Evolutionary conservation across 2,888 invertebrate genomes (phyloP), one percentile per base, ranked within the genome.

Genomic region (Zygaena filipendulae): DNA sequence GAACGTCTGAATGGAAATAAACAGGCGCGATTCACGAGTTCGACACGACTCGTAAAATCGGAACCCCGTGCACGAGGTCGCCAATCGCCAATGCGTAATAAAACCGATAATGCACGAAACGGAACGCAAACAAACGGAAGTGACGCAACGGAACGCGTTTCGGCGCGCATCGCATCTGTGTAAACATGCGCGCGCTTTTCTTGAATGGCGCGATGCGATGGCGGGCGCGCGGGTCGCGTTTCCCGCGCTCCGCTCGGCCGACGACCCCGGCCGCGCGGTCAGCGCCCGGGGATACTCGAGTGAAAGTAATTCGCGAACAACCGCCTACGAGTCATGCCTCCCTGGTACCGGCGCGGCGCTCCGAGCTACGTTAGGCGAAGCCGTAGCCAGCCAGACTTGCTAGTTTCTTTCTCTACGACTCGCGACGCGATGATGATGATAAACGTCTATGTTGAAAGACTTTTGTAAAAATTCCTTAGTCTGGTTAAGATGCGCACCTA

Each of bases 281-380:
- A 71, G 59, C 74, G 57, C 52, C 56, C 74, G 72, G 64, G 72
- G 72, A 72, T 68, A 72, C 64, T 59, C 59, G 61, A 79, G 79
- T 77, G 79, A 79, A 79, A 79, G 79, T 79, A 75, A 75, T 77
- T 77, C 72, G 75, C 75, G 67, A 71, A 43, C 66, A 55, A 62
- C 64, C 64, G 68, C 71, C 57, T 53, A 68, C 72, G 53, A 59
- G 55, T 57, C 59, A 61, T 64, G 69, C 69, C 60, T 49, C 59
- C 68, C 62, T 63, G 62, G 68, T 64, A 61, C 62, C 53, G n/a
- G 49, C 47, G 41, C 39, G 43, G 31, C 43, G 43, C 29, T 18
- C 22, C 23, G 11, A 24, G 19, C 24, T 29, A 23, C 30, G n/a
- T n/a, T n/a, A n/a, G n/a, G n/a, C n/a, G n/a, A n/a, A n/a, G n/a